Base-by-base conservation (phyloP, 2,797 vertebrate species). In the Etheostoma perlongum region DNA sequence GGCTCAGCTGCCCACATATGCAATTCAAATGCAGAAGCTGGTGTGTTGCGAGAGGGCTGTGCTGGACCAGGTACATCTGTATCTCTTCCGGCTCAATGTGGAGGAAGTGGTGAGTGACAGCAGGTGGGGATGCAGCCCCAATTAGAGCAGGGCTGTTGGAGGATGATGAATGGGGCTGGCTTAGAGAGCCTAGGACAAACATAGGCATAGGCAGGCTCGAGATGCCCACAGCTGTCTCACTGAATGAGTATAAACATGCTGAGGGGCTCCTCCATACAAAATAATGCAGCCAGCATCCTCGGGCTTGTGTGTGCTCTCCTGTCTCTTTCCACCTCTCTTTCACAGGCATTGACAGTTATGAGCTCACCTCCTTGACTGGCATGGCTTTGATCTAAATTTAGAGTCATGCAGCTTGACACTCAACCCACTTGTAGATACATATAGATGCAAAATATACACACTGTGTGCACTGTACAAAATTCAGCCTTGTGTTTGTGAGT, bases 61-160 rank as follows among this genome's bases (percentile, higher is more conserved):
- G 88, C 90, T 72, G 80, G 83, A 81, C 93, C 83, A 76, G 84
- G 83, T 90, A 93, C 90, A 93, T 95, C 91, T 94, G 92, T 94
- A 91, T 94, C 90, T 89, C 90, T 85, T 89, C 89, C 57, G 75
- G 89, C 89, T 83, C 88, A 78, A 67, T 80, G 89, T 87, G 87
- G 89, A 91, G 88, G 89, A 88, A 89, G 89, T 77, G 85, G 91
- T 95, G 94, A 96, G 91, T 95, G 95, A 95, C 95, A 95, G 94
- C 93, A 93, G 92, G 91, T 93, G 90, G 91, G 88, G 91, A 94
- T 93, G 91, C 88, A 82, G 92, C 91, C 95, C 95, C 95, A 95
- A 95, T 95, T 95, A 95, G 90, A 95, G 86, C 84, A 82, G 82
- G 87, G 89, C 91, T 94, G 91, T 91, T 95, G 93, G 92, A 92